These are phyloP conservation scores for Cotesia congregata DNA, from an alignment of 2,888 invertebrate genomes.

Conservation along the genomic window DNA sequence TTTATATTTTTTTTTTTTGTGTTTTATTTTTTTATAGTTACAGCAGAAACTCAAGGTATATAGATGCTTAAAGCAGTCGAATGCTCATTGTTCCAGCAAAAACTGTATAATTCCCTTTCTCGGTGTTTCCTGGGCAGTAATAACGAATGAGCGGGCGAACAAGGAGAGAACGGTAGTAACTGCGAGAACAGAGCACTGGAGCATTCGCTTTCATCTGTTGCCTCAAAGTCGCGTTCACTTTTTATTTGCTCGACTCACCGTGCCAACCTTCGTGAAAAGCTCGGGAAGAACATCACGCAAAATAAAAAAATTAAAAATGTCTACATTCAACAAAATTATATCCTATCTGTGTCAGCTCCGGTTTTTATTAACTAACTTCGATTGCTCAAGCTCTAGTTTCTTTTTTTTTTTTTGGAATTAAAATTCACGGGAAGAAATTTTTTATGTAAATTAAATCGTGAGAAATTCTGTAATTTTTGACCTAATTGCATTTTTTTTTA, in stretches of 20 bases:
- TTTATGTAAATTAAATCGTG: too few relatives aligned
- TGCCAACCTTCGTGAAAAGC: constrained; percentile 8
- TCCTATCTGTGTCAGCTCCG: constrained; percentile 1
- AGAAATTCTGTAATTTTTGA: too few relatives aligned
- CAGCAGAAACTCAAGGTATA: neutral
- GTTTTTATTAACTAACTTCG: too few relatives aligned
- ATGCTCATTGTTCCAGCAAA: constrained; percentile 10
- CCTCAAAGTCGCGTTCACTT: constrained; percentile 40
- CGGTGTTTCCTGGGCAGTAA: constrained; percentile 17
- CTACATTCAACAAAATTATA: constrained; percentile 1
- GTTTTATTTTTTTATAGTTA: neutral
- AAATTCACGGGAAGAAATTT: too few relatives aligned
- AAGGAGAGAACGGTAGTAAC: constrained; percentile 18
- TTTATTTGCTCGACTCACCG: constrained; percentile 34
- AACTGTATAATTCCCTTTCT: constrained; percentile 5
- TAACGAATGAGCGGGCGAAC: constrained; percentile 17
- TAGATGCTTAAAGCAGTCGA: constrained; percentile 6
- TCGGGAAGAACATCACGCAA: neutral
- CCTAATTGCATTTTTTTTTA: too few relatives aligned
- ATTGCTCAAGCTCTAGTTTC: too few relatives aligned
- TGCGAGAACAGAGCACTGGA: constrained; percentile 13
- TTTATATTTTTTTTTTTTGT: neutral
- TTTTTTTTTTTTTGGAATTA: too few relatives aligned
- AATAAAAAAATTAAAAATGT: neutral
- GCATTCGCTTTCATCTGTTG: constrained; percentile 37